Conservation (phyloP, 2,888 invertebrate genomes). For the Leptopilina myrica region DNA sequence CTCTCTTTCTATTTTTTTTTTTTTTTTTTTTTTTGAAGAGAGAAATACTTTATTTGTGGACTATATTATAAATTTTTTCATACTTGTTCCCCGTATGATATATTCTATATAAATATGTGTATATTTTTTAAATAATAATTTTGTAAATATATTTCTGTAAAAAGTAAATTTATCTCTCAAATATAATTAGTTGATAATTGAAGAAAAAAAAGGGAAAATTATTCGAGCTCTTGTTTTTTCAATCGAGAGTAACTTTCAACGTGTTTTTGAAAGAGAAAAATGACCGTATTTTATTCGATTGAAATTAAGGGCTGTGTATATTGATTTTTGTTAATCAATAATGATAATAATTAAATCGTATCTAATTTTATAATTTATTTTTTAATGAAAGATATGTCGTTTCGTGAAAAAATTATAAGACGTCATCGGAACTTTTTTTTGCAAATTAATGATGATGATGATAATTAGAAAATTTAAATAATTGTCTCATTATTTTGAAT, state of each 20-base stretch:
- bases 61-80: too few species aligned
- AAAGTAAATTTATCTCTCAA: too few species aligned
- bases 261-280: not conserved
- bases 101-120: too few species aligned
- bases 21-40: too few species aligned
- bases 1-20: too few species aligned
- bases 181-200: not conserved
- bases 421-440: constrained; percentile 7
- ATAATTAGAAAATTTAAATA: too few species aligned
- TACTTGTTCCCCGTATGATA: too few species aligned
- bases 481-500: too few species aligned
- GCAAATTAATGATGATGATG: too few species aligned
- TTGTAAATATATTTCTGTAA: constrained; percentile 1
- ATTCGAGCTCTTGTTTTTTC: constrained; percentile 11
- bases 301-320: constrained; percentile 27
- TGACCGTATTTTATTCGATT: constrained; percentile 1
- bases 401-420: not conserved
- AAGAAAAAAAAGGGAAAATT: not conserved
- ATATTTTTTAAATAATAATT: not conserved
- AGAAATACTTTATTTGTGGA: too few species aligned
- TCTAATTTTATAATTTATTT: constrained; percentile 31
- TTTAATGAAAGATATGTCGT: constrained; percentile 7
- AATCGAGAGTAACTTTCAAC: constrained; percentile 31
- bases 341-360: constrained; percentile 8
- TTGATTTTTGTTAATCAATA: constrained; percentile 26